Conservation (phyloP, 2,113 vertebrate genomes). For the Larimichthys crocea region DNA sequence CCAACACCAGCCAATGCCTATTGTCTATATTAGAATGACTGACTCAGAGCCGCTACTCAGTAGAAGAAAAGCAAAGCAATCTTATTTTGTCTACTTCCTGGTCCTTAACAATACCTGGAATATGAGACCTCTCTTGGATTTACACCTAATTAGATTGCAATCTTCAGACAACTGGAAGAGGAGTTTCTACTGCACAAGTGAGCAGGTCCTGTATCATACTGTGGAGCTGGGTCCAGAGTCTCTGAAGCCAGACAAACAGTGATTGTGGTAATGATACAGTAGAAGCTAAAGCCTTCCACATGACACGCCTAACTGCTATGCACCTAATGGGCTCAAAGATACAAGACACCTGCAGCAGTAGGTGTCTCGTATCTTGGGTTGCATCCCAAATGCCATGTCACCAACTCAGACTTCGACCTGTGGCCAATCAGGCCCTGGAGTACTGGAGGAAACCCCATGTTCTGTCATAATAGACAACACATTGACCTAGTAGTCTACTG, state of each 20-base stretch:
- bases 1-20: background rate
- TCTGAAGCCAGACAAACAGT: background rate
- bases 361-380: background rate
- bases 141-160: background rate
- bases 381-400: background rate
- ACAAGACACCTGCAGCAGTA: background rate
- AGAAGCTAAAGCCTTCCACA: background rate
- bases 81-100: background rate
- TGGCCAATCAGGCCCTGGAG: background rate
- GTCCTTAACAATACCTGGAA: background rate
- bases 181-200: background rate
- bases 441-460: background rate
- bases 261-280: slow-evolving; percentile 3
- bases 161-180: background rate
- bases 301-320: too few species aligned
- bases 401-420: background rate
- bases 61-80: background rate
- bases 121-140: background rate
- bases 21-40: background rate
- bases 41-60: background rate
- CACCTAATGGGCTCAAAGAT: too few species aligned
- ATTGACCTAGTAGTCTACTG: background rate
- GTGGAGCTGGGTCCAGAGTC: background rate
- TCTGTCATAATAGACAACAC: background rate
- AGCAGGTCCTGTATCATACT: background rate